Percentiles rank a stretch among this genome's conserved stretches.
Conservation (phyloP, 2,888 invertebrate genomes). For the Acanthacorydalis orientalis region DNA sequence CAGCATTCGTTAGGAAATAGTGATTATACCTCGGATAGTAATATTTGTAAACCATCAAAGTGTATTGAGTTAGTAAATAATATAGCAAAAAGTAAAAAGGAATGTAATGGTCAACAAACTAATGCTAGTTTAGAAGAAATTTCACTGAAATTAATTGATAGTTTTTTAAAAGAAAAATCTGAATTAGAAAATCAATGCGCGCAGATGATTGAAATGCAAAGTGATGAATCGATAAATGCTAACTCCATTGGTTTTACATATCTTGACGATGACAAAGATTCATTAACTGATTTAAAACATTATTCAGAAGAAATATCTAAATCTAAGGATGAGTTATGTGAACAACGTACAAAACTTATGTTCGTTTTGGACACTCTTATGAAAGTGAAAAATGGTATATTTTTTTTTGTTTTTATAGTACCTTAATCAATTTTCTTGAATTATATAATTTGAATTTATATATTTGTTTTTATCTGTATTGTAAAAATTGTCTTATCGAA, state of each 20-base stretch:
- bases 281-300: slow-evolving; percentile 44
- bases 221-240: slow-evolving; percentile 34
- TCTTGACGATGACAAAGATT: slow-evolving; percentile 39
- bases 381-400: slow-evolving; percentile 23
- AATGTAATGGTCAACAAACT: slow-evolving; percentile 27
- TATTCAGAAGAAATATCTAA: slow-evolving; percentile 44
- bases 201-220: slow-evolving; percentile 47
- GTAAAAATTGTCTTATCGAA: no score
- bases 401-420: no score
- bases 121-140: slow-evolving; percentile 62
- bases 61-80: no score
- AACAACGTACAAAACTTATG: slow-evolving; percentile 45
- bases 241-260: slow-evolving; percentile 45
- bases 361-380: slow-evolving; percentile 25
- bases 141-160: slow-evolving; percentile 50
- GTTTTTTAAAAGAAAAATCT: slow-evolving; percentile 48
- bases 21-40: slow-evolving; percentile 15
- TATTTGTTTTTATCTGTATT: not conserved
- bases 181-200: slow-evolving; percentile 51
- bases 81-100: not conserved
- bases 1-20: slow-evolving; percentile 20
- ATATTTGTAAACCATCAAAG: no score
- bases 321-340: slow-evolving; percentile 40
- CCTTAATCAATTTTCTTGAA: no score
- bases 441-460: not conserved